Conservation (phyloP, 1,140 invertebrate species). For the Drosophila navojoa region DNA sequence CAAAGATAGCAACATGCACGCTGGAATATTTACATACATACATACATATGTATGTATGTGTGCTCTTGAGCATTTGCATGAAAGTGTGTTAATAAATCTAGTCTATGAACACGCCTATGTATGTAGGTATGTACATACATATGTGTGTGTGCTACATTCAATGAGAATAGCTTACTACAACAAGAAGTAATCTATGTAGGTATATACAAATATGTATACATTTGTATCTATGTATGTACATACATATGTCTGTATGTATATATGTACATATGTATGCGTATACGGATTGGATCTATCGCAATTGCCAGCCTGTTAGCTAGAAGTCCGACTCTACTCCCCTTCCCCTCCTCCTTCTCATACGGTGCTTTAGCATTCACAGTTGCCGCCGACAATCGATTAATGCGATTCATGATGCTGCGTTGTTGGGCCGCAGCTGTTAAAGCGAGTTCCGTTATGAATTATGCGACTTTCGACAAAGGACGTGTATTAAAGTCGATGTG, state of each 20-base stretch:
- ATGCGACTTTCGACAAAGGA: slow-evolving; percentile 15
- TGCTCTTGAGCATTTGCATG: too few relatives aligned
- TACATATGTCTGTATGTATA: background rate
- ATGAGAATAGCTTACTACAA: slow-evolving; percentile 5
- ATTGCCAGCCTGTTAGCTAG: background rate
- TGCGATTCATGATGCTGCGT: slow-evolving; percentile 24
- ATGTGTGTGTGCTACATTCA: background rate
- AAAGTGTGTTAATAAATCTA: too few relatives aligned
- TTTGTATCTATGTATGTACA: too few relatives aligned
- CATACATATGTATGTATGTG: too few relatives aligned
- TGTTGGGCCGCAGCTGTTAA: slow-evolving; percentile 31
- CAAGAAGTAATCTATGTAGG: too few relatives aligned
- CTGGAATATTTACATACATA: too few relatives aligned
- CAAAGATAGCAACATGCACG: too few relatives aligned
- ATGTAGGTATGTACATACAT: background rate
- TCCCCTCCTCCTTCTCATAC: background rate
- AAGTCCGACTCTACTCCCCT: background rate
- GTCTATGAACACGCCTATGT: background rate
- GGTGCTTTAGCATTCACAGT: background rate
- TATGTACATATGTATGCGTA: background rate
- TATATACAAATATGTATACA: too few relatives aligned
- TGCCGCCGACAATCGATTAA: slow-evolving; percentile 28
- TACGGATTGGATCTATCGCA: slow-evolving; percentile 2
- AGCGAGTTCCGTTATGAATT: slow-evolving; percentile 16
- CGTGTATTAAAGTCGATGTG: slow-evolving; percentile 25